These are phyloP conservation scores for Austrolebias charrua DNA, from an alignment of 2,797 vertebrate genomes.

Conservation along the genomic window DNA sequence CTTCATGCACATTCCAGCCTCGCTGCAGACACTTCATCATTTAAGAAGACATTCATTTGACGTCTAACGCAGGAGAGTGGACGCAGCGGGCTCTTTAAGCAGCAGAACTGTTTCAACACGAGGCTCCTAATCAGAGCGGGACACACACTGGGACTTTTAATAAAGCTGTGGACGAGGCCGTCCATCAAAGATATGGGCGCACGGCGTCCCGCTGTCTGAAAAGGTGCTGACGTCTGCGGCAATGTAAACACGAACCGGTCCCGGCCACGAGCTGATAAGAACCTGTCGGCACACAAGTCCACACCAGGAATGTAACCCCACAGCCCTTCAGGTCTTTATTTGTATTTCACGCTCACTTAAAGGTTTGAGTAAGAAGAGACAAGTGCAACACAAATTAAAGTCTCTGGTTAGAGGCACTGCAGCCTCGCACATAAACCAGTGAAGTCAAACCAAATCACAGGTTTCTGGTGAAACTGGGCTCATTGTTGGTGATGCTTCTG, in stretches of 20 bases:
- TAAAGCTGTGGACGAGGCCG: slow-evolving; percentile 35
- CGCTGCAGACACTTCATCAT: background rate
- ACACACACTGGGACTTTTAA: slow-evolving; percentile 41
- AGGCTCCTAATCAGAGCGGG: slow-evolving; percentile 32
- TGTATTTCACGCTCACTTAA: background rate
- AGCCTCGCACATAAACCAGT: too few species aligned
- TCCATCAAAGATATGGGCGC: slow-evolving; percentile 45
- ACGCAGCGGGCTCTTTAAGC: slow-evolving; percentile 36
- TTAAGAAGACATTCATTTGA: slow-evolving; percentile 11
- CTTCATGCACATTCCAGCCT: too few species aligned
- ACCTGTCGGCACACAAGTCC: background rate
- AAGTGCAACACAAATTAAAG: too few species aligned
- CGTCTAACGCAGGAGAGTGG: slow-evolving; percentile 17
- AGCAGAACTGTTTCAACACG: slow-evolving; percentile 10
- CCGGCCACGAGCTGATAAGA: background rate
- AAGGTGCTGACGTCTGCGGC: slow-evolving; percentile 28
- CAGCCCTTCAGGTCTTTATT: too few species aligned
- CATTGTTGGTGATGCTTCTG: too few species aligned
- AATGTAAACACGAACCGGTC: slow-evolving; percentile 14
- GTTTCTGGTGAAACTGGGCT: too few species aligned
- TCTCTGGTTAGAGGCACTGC: too few species aligned
- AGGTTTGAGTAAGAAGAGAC: background rate
- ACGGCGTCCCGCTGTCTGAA: slow-evolving; percentile 14
- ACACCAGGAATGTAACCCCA: background rate
- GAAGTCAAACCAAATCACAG: too few species aligned